Conservation (phyloP, 2,113 vertebrate genomes). For the Phocoena phocoena region DNA sequence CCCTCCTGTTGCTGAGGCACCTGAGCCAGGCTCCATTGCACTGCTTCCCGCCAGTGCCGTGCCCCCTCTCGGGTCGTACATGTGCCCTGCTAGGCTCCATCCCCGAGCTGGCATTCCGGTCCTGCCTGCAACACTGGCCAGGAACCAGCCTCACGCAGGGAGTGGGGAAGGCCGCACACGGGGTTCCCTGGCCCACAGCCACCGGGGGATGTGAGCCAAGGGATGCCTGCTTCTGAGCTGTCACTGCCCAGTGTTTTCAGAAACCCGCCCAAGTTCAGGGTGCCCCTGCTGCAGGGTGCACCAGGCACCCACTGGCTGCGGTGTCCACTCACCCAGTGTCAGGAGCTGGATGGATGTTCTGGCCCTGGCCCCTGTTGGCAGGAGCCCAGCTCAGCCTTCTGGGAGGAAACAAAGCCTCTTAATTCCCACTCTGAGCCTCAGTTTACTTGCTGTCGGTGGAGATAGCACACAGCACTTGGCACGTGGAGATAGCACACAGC, state of each 20-base stretch:
- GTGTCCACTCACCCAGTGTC: not conserved
- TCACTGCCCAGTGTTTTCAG: not conserved
- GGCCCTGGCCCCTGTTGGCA: not conserved
- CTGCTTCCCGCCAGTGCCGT: fast-evolving
- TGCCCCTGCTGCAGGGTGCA: not conserved
- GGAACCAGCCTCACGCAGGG: not conserved
- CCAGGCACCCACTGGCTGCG: not conserved
- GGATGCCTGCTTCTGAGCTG: not conserved
- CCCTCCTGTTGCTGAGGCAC: not conserved
- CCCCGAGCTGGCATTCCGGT: not conserved
- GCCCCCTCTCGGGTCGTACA: fast-evolving
- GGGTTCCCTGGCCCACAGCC: no score
- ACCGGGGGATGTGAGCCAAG: fast-evolving
- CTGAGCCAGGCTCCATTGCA: not conserved
- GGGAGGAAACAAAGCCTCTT: not conserved
- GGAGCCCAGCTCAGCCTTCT: not conserved
- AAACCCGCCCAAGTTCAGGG: not conserved
- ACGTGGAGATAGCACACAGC: fast-evolving
- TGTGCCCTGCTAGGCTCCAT: not conserved
- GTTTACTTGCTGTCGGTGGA: not conserved
- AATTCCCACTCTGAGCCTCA: not conserved
- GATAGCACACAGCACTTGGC: fast-evolving
- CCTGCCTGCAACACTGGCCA: not conserved
- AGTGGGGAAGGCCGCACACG: fast-evolving
- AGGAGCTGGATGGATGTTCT: not conserved